phyloP scores from a whole-genome alignment of 2,797 vertebrate genomes.

The Adelosebastes latens region DNA sequence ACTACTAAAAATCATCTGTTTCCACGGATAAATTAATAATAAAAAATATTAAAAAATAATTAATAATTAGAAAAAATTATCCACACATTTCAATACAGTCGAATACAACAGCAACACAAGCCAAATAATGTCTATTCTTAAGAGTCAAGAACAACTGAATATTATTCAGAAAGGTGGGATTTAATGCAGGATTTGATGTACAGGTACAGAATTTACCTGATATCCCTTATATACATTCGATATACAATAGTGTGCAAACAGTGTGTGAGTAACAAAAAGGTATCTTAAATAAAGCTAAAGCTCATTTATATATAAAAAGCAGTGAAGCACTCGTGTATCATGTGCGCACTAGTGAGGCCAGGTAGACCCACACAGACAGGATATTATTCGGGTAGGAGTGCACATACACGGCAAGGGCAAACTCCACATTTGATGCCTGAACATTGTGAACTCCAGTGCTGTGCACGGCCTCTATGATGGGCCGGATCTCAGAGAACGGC shows the following conservation, averaged over 20 bases:
- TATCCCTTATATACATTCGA: not conserved
- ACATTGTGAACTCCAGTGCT: slow-evolving; percentile 94
- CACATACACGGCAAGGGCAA: slow-evolving; percentile 93
- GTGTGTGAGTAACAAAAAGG: not conserved
- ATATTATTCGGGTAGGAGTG: slow-evolving; percentile 94
- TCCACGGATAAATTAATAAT: no score
- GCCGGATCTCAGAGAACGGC: slow-evolving; percentile 91
- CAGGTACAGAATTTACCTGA: not conserved
- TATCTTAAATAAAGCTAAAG: not conserved
- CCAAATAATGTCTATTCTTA: not conserved
- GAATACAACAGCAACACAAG: not conserved
- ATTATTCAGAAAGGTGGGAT: not conserved
- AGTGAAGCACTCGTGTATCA: slow-evolving; percentile 35
- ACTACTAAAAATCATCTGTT: no score
- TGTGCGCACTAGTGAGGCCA: slow-evolving; percentile 91
- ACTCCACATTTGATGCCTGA: slow-evolving; percentile 89
- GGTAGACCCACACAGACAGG: slow-evolving; percentile 95
- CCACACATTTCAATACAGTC: not conserved
- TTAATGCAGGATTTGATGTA: not conserved
- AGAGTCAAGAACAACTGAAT: not conserved
- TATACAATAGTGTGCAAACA: not conserved
- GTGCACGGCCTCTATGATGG: slow-evolving; percentile 91
- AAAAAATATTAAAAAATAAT: not conserved
- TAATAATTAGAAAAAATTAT: not conserved
- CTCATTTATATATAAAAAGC: not conserved